A percentile compares a stretch with the other conserved stretches of the same genome.
Evolutionary conservation across 2,797 vertebrate species (phyloP).

Genomic region (Coendou prehensilis): DNA sequence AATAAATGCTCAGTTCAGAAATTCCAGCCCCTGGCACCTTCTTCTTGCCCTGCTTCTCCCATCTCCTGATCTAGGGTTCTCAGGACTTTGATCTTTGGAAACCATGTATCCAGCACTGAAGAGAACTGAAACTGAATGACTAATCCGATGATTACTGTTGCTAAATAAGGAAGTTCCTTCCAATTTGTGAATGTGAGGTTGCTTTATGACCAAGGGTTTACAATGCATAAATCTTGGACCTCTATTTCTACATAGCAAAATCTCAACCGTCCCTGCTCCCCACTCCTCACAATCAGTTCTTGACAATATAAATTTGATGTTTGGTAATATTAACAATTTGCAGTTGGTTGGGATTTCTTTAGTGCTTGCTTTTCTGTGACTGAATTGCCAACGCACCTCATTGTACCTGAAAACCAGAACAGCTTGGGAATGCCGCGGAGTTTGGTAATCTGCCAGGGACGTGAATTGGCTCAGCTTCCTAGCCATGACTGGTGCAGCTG

Average conservation of each 20-base stretch:
- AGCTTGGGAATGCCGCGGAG: constrained; percentile 60
- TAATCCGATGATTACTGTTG: constrained; percentile 39
- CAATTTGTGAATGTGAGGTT: neutral
- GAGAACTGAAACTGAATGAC: neutral
- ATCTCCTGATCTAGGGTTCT: constrained; percentile 70
- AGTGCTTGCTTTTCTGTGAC: constrained; percentile 70
- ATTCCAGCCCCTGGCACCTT: constrained; percentile 59
- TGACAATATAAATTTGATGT: constrained; percentile 50
- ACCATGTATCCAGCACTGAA: constrained; percentile 19
- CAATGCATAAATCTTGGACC: constrained; percentile 56
- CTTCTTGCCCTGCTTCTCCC: constrained; percentile 71
- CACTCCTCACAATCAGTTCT: constrained; percentile 46
- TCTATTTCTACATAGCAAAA: constrained; percentile 58
- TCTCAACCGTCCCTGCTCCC: neutral
- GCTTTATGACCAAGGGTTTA: constrained; percentile 49
- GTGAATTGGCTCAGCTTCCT: constrained; percentile 61
- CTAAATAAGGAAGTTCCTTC: constrained; percentile 59
- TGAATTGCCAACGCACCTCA: constrained; percentile 47
- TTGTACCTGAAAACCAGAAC: constrained; percentile 75
- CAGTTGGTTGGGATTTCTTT: constrained; percentile 66
- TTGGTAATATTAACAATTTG: constrained; percentile 65
- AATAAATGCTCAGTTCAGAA: constrained; percentile 74
- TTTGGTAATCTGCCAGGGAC: constrained; percentile 66
- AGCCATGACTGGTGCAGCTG: constrained; percentile 56
- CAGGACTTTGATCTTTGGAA: constrained; percentile 69